A percentile compares a stretch with the other conserved stretches of the same genome.
Conservation (phyloP, 2,797 vertebrate genomes). For the Sciaenops ocellatus region DNA sequence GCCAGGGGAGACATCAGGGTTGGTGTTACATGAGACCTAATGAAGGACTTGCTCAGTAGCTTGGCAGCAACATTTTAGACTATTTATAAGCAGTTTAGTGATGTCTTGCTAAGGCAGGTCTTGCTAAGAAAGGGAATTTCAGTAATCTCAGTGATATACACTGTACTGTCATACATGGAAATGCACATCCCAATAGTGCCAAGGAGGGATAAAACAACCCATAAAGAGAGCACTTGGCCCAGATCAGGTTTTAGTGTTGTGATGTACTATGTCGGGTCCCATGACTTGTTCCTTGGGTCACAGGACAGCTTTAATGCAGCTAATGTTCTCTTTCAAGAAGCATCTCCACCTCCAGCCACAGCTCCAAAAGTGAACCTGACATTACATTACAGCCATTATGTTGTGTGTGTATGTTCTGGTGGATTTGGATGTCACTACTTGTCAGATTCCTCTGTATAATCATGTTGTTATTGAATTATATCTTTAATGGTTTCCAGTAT, state of each 20-base stretch:
- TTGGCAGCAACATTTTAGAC: not conserved
- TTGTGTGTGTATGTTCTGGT: not conserved
- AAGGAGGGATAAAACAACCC: conserved; percentile 18
- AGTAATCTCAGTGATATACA: not conserved
- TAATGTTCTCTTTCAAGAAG: conserved; percentile 75
- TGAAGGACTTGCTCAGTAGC: not conserved
- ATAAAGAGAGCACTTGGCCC: conserved; percentile 14
- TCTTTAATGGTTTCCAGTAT: not conserved
- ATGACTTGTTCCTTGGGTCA: conserved; percentile 70
- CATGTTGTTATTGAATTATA: not conserved
- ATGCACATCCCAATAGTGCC: not conserved
- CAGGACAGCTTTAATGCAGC: conserved; percentile 42
- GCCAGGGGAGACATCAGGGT: not conserved
- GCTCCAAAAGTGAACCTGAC: conserved; percentile 21
- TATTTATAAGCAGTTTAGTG: not conserved
- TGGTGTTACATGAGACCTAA: not conserved
- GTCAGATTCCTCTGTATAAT: not conserved
- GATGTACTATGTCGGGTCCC: conserved; percentile 54
- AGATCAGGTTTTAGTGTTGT: conserved; percentile 18
- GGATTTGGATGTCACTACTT: not conserved
- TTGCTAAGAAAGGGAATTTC: too few species aligned
- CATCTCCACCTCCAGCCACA: conserved; percentile 56
- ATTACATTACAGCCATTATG: conserved; percentile 52
- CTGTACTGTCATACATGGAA: not conserved
- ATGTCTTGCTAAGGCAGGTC: not conserved